Conservation (phyloP, 1,140 invertebrate species). For the Eumeta japonica region DNA sequence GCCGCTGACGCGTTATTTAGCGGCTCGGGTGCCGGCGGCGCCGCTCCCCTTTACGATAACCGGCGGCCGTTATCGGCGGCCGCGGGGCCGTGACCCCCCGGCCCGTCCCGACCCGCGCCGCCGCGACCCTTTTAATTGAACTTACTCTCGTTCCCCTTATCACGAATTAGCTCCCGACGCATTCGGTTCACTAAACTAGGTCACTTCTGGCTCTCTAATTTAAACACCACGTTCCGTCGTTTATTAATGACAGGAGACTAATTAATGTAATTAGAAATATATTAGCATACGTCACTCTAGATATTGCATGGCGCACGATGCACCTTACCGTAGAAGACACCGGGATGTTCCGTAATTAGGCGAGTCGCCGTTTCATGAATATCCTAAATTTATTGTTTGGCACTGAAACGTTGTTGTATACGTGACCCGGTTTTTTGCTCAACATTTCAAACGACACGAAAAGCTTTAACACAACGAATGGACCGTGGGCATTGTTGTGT, state of each 20-base stretch:
- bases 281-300: constrained; percentile 24
- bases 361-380: too few species aligned
- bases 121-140: constrained; percentile 35
- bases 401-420: too few species aligned
- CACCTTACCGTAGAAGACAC: constrained; percentile 1
- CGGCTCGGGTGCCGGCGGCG: neutral
- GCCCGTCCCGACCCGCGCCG: neutral
- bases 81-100: constrained; percentile 19
- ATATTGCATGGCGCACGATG: constrained; percentile 7
- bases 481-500: too few species aligned
- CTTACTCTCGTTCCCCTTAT: constrained; percentile 37
- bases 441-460: too few species aligned
- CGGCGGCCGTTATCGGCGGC: constrained; percentile 14
- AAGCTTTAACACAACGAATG: too few species aligned
- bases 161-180: constrained; percentile 40
- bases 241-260: constrained; percentile 35
- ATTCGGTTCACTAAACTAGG: constrained; percentile 41
- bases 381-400: too few species aligned
- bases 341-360: too few species aligned
- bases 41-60: constrained; percentile 22
- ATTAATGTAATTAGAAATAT: constrained; percentile 47
- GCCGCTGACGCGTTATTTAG: constrained; percentile 1
- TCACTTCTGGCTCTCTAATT: constrained; percentile 38
- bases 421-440: too few species aligned
- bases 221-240: constrained; percentile 33